phyloP scores from a whole-genome alignment of 1,140 invertebrate species.

The Pachyrhynchus sulphureomaculatus region DNA sequence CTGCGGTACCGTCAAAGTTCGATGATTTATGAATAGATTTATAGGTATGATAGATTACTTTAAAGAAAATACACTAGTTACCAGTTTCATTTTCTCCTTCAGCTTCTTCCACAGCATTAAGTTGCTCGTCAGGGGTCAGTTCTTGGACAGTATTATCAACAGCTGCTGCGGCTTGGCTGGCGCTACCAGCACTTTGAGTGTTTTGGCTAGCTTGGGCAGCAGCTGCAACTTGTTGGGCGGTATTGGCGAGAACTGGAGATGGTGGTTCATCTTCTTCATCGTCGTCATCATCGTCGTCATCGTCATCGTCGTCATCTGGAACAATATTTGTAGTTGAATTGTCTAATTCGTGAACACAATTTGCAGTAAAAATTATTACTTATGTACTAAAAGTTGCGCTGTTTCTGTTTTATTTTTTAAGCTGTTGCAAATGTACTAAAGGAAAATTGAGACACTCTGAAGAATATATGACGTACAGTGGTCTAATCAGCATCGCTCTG shows the following conservation, averaged over 20 bases:
- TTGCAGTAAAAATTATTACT: no score
- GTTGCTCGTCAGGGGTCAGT: slow-evolving; percentile 49
- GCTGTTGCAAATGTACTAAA: no score
- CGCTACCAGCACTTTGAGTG: slow-evolving; percentile 26
- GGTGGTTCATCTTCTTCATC: slow-evolving; percentile 67
- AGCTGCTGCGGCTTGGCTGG: slow-evolving; percentile 48
- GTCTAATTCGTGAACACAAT: slow-evolving; percentile 3
- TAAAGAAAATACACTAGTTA: no score
- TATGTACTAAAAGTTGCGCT: no score
- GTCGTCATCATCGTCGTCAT: slow-evolving; percentile 54
- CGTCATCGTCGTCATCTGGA: slow-evolving; percentile 29
- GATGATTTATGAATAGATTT: no score
- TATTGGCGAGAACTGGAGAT: slow-evolving; percentile 25
- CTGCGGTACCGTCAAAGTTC: no score
- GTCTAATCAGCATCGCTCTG: no score
- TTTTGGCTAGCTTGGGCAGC: slow-evolving; percentile 56
- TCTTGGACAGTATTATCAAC: slow-evolving; percentile 26
- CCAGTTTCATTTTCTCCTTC: slow-evolving; percentile 51
- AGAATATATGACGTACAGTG: no score
- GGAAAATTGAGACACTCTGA: no score
- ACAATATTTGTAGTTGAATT: neutral
- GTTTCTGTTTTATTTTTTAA: no score
- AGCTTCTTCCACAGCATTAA: slow-evolving; percentile 46
- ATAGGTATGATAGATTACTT: no score
- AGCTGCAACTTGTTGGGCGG: slow-evolving; percentile 3